Evolutionary conservation across 1,140 invertebrate genomes (phyloP).

Genomic region (Drosophila mayri): DNA sequence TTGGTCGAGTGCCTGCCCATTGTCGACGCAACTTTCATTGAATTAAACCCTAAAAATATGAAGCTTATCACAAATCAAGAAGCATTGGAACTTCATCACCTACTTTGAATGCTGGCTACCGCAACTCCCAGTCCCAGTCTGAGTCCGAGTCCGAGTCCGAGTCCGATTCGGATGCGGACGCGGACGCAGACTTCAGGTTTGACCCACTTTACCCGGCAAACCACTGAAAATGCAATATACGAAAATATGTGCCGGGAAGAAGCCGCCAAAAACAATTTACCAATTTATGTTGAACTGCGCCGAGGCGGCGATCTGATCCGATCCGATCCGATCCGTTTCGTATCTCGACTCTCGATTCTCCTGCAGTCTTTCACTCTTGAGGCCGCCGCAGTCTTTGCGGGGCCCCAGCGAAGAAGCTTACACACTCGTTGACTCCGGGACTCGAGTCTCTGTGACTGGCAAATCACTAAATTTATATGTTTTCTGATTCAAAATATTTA

Average conservation of each 20-base stretch:
- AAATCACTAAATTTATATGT: constrained; percentile 85
- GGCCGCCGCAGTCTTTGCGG: no score
- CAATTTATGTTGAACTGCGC: constrained; percentile 81
- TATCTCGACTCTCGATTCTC: constrained; percentile 32
- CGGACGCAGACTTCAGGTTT: constrained; percentile 30
- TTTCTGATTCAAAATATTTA: constrained; percentile 85
- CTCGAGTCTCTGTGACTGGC: constrained; percentile 58
- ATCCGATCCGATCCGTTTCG: constrained; percentile 30
- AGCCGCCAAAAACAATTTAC: constrained; percentile 84
- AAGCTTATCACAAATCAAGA: constrained; percentile 84
- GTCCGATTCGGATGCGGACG: neutral
- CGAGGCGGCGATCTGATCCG: constrained; percentile 32
- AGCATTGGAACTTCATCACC: constrained; percentile 82
- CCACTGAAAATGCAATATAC: constrained; percentile 77
- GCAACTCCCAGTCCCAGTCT: constrained; percentile 34
- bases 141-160: neutral
- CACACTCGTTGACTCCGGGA: constrained; percentile 47
- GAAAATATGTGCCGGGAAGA: constrained; percentile 67
- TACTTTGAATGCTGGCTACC: constrained; percentile 84
- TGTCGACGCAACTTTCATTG: constrained; percentile 80
- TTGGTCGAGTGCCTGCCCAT: constrained; percentile 55
- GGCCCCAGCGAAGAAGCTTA: constrained; percentile 27
- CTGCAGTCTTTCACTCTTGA: constrained; percentile 3
- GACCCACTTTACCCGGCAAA: constrained; percentile 51
- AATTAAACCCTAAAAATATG: constrained; percentile 84